Conservation (phyloP, 2,797 vertebrate species). For the Bradypodion pumilum region DNA sequence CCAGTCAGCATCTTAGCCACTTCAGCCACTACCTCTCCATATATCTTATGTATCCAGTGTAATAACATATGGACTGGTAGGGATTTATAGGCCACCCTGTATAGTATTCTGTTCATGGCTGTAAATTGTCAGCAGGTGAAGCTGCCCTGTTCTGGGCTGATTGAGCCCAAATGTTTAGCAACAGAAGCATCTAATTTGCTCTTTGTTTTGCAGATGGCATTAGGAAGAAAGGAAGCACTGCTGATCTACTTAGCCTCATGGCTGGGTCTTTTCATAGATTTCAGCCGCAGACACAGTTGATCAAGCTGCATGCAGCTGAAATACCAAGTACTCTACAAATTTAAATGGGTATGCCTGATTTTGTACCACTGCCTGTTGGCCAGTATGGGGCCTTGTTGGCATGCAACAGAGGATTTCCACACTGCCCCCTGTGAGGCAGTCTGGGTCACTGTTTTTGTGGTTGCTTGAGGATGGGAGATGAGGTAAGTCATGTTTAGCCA, state of each 20-base stretch:
- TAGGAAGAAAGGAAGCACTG: slow-evolving; percentile 4
- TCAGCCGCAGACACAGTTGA: slow-evolving; percentile 12
- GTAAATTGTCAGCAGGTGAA: slow-evolving; percentile 19
- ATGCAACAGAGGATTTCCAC: too few species aligned
- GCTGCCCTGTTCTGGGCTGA: background rate
- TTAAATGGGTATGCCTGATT: background rate
- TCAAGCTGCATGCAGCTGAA: slow-evolving; percentile 15
- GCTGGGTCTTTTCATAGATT: background rate
- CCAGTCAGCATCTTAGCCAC: too few species aligned
- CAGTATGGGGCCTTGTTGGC: background rate
- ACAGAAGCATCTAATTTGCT: slow-evolving; percentile 32
- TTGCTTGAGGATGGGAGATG: too few species aligned
- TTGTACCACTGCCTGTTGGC: background rate
- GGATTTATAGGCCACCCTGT: too few species aligned
- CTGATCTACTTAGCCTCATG: background rate
- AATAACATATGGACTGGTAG: too few species aligned
- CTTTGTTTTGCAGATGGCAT: slow-evolving; percentile 24
- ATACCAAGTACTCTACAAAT: background rate
- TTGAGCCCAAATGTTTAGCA: slow-evolving; percentile 25
- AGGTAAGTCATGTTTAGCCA: too few species aligned
- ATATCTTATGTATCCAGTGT: too few species aligned
- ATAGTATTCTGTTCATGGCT: background rate
- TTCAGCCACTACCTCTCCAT: too few species aligned
- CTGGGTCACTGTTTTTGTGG: too few species aligned
- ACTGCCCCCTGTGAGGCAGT: too few species aligned